These are phyloP conservation scores for Heliocidaris tuberculata DNA, from an alignment of 35 echinoderm and acorn worm species.

Conservation along the genomic window DNA sequence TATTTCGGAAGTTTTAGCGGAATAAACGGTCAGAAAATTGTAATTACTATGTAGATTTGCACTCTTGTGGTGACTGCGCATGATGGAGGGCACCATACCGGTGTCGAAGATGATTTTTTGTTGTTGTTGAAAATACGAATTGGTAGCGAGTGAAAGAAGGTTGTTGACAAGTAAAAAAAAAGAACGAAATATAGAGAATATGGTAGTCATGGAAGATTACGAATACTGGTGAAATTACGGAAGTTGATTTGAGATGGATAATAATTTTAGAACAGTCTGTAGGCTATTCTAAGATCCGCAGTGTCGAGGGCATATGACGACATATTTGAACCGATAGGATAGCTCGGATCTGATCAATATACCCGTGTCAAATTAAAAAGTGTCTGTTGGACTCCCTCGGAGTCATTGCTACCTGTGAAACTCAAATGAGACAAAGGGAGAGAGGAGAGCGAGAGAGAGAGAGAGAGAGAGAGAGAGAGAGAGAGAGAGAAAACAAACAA, in stretches of 20 bases:
- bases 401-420: background rate
- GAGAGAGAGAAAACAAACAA: too few species aligned
- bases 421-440: background rate
- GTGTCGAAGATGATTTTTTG: too few species aligned
- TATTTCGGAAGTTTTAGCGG: too few species aligned
- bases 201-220: background rate
- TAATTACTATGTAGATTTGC: too few species aligned
- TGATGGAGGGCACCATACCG: too few species aligned
- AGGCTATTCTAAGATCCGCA: background rate
- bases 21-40: too few species aligned
- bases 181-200: too few species aligned
- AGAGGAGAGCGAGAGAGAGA: background rate
- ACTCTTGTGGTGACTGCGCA: too few species aligned
- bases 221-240: background rate
- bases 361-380: conserved; percentile 39
- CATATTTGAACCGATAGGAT: conserved; percentile 14
- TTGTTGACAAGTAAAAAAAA: too few species aligned
- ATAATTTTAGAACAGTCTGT: background rate
- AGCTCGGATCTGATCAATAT: conserved; percentile 5
- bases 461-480: background rate
- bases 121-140: too few species aligned
- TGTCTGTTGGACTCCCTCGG: conserved; percentile 20
- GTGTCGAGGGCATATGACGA: conserved; percentile 9
- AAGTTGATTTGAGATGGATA: background rate
- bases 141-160: too few species aligned